Base-by-base conservation (phyloP, 2,888 invertebrate species). In the Ecliptopera silaceata region DNA sequence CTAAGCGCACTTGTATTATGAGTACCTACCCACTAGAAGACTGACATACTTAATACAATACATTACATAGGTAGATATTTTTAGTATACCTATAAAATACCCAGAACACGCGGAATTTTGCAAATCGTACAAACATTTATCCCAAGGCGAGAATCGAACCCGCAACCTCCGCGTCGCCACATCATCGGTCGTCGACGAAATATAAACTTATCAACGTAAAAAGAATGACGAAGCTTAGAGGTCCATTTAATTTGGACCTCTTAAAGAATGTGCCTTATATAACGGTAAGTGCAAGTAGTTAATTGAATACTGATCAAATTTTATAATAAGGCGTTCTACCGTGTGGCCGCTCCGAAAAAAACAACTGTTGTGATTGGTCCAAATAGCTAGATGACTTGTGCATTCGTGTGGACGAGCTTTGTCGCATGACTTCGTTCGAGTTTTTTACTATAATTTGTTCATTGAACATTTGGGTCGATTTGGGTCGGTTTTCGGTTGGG, bases 351-450 rank as follows among this genome's bases (percentile, higher is more conserved):
- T 31, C 17, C 3, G 46, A 56, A 65, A 71, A 70, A 68, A 62
- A 65, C 10, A 65, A 64, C 45, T 45, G 29, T 54, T 58, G 46
- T 66, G 69, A 72, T 74, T 70, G 71, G 64, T 65, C 53, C 51
- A 52, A 69, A 74, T 72, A 63, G 63, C 62, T 69, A 60, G 63
- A 65, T 74, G 74, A 74, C 75, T 74, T 67, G 75, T 64, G 55
- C 51, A 65, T 74, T 72, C 61, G 62, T 58, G 48, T 38, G 47
- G 29, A 56, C 60, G 53, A 48, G 56, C 43, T 56, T 56, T 60
- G 60, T 60, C 59, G 55, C 31, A 31, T 44, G 44, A 44, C 44
- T 44, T 44, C 44, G 13, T 15, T 29, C 44, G 17, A 17, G 44
- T 44, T 44, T 43, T 44, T 44, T 26, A 44, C n/a, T n/a, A n/a